Evolutionary conservation across 1,140 invertebrate genomes (phyloP).

Genomic region (Octopus sinensis): DNA sequence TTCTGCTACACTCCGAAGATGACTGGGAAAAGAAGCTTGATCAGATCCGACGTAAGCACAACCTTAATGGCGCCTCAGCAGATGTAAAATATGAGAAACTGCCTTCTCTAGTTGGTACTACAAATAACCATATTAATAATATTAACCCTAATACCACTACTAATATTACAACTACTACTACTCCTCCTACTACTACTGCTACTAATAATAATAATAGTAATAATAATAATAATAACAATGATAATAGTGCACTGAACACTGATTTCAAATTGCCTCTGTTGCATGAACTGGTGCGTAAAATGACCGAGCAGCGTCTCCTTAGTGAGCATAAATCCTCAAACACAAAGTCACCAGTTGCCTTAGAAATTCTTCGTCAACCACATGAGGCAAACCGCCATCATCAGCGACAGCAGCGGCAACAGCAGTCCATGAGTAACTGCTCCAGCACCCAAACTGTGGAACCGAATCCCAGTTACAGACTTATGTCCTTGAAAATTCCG

Average conservation of each 20-base stretch:
- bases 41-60: slow-evolving; percentile 51
- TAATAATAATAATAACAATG: slow-evolving; percentile 17
- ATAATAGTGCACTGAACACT: slow-evolving; percentile 27
- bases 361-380: not conserved
- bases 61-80: slow-evolving; percentile 31
- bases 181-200: not conserved
- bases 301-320: slow-evolving; percentile 55
- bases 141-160: no score
- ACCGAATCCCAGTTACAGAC: not conserved
- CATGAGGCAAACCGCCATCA: not conserved
- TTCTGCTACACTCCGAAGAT: slow-evolving; percentile 15
- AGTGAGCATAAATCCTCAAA: slow-evolving; percentile 36
- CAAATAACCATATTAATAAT: no score
- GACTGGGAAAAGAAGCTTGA: slow-evolving; percentile 40
- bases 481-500: slow-evolving; percentile 75
- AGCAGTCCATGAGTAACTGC: not conserved
- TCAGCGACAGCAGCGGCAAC: not conserved
- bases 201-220: slow-evolving; percentile 18
- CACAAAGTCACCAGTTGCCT: slow-evolving; percentile 11
- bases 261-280: slow-evolving; percentile 54
- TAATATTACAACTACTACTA: not conserved
- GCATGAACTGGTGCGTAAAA: slow-evolving; percentile 52
- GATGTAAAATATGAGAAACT: not conserved
- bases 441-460: not conserved
- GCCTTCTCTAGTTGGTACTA: no score